Conservation (phyloP, 2,797 vertebrate genomes). For the Anguilla marmorata region DNA sequence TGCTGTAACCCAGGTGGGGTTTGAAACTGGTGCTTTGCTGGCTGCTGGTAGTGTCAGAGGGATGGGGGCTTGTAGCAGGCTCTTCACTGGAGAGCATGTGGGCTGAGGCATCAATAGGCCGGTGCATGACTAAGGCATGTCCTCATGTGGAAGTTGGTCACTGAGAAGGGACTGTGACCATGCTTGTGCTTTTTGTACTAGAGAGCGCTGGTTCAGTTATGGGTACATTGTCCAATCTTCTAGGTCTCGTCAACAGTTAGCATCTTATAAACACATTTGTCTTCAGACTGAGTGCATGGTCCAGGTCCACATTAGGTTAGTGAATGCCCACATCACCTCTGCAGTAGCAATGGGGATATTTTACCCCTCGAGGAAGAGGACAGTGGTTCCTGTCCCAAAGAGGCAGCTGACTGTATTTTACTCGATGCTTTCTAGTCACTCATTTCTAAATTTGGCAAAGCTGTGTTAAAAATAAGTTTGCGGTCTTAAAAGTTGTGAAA, state of each 20-base stretch:
- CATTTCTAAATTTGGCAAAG: neutral
- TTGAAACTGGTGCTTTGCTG: neutral
- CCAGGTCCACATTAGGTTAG: neutral
- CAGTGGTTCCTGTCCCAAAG: neutral
- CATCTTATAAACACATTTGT: neutral
- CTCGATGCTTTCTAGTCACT: neutral
- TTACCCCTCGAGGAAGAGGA: neutral
- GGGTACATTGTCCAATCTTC: neutral
- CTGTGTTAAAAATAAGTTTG: neutral
- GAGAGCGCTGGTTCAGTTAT: neutral
- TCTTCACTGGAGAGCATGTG: neutral
- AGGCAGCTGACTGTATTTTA: neutral
- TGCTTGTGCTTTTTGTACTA: neutral
- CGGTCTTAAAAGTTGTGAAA: neutral
- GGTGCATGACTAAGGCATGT: neutral
- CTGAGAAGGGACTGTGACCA: neutral
- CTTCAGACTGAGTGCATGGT: neutral
- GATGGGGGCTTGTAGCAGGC: neutral
- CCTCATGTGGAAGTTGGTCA: slow-evolving; percentile 1
- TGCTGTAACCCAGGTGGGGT: neutral
- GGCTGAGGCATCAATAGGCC: neutral
- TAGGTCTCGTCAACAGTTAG: neutral
- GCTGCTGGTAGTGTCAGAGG: neutral
- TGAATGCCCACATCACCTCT: neutral
- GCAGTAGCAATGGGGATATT: neutral